Percentiles rank a stretch among this genome's conserved stretches.
Evolutionary conservation across 2,888 invertebrate genomes (phyloP).

Genomic region (Criorhina ranunculi): DNA sequence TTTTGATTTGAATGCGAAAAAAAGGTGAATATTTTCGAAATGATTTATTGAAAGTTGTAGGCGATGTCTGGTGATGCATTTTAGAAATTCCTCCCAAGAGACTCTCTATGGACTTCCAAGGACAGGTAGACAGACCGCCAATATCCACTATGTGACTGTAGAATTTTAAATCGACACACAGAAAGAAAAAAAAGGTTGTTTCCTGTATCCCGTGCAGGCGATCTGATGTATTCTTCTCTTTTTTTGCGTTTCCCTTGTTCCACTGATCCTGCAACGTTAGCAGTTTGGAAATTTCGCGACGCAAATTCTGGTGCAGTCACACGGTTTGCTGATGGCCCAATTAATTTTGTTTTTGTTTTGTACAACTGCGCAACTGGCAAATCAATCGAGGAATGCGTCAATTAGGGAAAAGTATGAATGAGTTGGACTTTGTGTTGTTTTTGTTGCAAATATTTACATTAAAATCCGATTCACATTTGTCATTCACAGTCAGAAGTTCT

Average conservation of each 20-base stretch:
- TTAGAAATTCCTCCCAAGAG: constrained; percentile 14
- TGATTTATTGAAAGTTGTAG: constrained; percentile 31
- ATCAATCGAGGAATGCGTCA: constrained; percentile 26
- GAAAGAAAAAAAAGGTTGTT: constrained; percentile 15
- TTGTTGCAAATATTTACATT: not conserved
- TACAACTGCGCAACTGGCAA: constrained; percentile 4
- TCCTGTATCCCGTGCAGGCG: constrained; percentile 31
- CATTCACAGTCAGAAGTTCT: too few species aligned
- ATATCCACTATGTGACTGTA: not conserved
- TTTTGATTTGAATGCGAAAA: constrained; percentile 24
- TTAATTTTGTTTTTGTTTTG: constrained; percentile 9
- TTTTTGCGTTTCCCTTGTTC: not conserved
- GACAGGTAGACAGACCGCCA: constrained; percentile 18
- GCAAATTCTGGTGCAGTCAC: not conserved
- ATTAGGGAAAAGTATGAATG: constrained; percentile 15
- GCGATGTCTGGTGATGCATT: constrained; percentile 6
- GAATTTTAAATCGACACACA: constrained; percentile 1
- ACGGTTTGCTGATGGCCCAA: constrained; percentile 9
- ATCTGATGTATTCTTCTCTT: too few species aligned
- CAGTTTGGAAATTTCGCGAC: not conserved
- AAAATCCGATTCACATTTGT: constrained; percentile 2
- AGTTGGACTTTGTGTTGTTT: constrained; percentile 26
- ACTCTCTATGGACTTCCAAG: not conserved
- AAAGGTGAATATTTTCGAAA: not conserved
- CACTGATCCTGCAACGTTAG: constrained; percentile 19